Base-by-base conservation (phyloP, 1,140 invertebrate genomes). In the Drosophila tani region DNA sequence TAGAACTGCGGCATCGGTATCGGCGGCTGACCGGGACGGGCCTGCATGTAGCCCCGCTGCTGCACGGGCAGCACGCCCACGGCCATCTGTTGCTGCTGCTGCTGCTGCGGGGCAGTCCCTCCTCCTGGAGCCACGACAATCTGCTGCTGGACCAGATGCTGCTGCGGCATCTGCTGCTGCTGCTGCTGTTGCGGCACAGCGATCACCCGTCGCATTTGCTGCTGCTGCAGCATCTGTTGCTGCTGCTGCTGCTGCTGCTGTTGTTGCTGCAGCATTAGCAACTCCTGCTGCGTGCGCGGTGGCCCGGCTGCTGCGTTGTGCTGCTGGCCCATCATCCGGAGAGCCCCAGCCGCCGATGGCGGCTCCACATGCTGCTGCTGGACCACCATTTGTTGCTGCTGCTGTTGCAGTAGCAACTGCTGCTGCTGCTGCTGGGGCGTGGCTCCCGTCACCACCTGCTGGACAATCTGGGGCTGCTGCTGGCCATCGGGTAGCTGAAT, bases 291-390 rank as follows among this genome's bases (percentile, higher is more conserved):
- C 5, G 80, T 90, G 9, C 91, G 76, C 2, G 81, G 81, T 1
- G 79, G 68, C 29, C 79, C 81, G 6, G 95, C 94, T 17, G 95
- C 95, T 19, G 95, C 95, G 82, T 95, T 95, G 78, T 97, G 96
- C 73, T 97, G 96, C 3, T 96, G 96, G 1, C 96, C 97, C 96
- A 97, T 97, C 75, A 97, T 90, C 78, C 96, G 93, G 29, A 96
- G 93, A 11, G 96, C 96, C 12, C 96, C 96, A 2, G 96, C 95
- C 12, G 96, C 96, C 40, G 95, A 96, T 4, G 94, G 95, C 77
- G 95, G 95, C 15, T 90, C 90, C 82, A 90, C 85, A 64, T 64
- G 85, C 59, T 71, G 93, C 82, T 82, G 86, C 59, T 75, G 83
- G 67, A 70, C 83, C 65, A 24, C 88, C 83, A 75, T 93, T 83